Conservation (phyloP, 1,140 invertebrate species). For the Schmidtea mediterranea region DNA sequence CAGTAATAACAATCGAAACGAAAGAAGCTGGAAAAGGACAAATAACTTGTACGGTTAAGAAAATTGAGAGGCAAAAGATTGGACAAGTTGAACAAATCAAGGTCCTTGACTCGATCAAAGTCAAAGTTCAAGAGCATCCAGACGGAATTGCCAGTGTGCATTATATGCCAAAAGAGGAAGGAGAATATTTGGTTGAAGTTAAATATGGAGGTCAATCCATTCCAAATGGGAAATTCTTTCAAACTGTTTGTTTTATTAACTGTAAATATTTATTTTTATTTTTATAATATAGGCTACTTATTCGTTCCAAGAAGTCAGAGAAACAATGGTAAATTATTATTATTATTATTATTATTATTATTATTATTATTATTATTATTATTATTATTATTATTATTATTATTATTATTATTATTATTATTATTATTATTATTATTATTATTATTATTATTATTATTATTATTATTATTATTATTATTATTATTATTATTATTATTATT, state of each 20-base stretch:
- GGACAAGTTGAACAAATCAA: too few relatives aligned
- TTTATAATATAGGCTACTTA: too few relatives aligned
- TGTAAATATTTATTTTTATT: too few relatives aligned
- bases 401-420: neutral
- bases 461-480: too few relatives aligned
- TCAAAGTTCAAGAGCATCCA: conserved; percentile 46
- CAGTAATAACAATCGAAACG: conserved; percentile 48
- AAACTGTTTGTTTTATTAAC: conserved; percentile 8
- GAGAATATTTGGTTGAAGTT: conserved; percentile 49
- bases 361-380: neutral
- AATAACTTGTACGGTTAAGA: conserved; percentile 34
- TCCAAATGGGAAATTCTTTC: conserved; percentile 41
- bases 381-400: too few relatives aligned
- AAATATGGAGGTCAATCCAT: conserved; percentile 54
- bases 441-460: neutral
- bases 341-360: neutral
- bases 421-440: neutral
- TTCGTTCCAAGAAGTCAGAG: too few relatives aligned
- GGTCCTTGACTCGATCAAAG: conserved; percentile 29
- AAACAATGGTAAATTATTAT: too few relatives aligned
- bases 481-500: neutral
- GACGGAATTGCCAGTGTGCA: conserved; percentile 41
- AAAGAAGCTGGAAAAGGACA: conserved; percentile 45
- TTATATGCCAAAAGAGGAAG: conserved; percentile 40
- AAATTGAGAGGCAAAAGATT: too few relatives aligned